Evolutionary conservation across 2,888 invertebrate genomes (phyloP).

Genomic region (Apotomis capreana): DNA sequence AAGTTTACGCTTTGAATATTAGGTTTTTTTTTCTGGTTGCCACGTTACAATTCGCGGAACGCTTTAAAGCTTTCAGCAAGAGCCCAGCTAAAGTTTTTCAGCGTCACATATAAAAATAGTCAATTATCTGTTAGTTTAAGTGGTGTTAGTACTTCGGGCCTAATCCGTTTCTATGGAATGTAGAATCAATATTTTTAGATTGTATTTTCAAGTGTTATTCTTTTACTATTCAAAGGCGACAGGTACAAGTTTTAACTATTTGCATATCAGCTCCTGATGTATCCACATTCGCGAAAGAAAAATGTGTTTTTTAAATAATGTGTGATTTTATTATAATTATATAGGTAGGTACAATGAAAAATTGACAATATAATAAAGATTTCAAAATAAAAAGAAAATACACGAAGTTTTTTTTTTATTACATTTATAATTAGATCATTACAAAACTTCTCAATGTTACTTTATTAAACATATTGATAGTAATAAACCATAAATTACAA

Average conservation of each 20-base stretch:
- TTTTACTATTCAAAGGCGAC: not conserved
- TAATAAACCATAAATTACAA: too few relatives aligned
- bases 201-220: conserved; percentile 3
- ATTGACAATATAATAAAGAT: too few relatives aligned
- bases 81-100: conserved; percentile 82
- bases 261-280: too few relatives aligned
- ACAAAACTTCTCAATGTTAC: too few relatives aligned
- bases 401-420: too few relatives aligned
- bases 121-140: conserved; percentile 61
- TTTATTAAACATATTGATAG: too few relatives aligned
- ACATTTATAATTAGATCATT: too few relatives aligned
- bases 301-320: too few relatives aligned
- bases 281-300: too few relatives aligned
- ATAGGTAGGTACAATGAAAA: too few relatives aligned
- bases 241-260: not conserved
- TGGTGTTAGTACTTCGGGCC: conserved; percentile 36
- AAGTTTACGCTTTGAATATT: not conserved
- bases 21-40: conserved; percentile 48
- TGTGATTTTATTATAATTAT: too few relatives aligned
- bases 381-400: too few relatives aligned
- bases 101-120: conserved; percentile 64
- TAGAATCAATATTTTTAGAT: conserved; percentile 34
- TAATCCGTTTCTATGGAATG: conserved; percentile 34
- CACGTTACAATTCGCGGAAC: conserved; percentile 55
- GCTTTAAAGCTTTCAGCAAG: conserved; percentile 77